Evolutionary conservation across 2,113 vertebrate species (phyloP), one percentile per base, ranked within the genome.

Genomic region (western clawed frog (Xenopus tropicalis)): DNA sequence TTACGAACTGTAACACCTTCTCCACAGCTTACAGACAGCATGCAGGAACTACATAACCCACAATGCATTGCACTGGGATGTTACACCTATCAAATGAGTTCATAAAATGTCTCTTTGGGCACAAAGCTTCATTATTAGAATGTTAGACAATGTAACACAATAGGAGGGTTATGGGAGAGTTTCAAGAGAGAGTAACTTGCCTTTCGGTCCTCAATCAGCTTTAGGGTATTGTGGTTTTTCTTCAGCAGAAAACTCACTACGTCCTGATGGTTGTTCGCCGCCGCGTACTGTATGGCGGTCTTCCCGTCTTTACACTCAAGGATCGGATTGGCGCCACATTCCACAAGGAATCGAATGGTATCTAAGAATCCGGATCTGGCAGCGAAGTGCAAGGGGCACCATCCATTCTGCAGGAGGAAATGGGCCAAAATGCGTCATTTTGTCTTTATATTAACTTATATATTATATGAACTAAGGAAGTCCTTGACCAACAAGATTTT

Each of bases 141-240:
- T 37, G 29, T 37, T 37, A 37, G 29, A 37, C n/a, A n/a, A 3
- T 37, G 10, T 37, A 37, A 37, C 29, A 37, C 29, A 37, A 37
- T 37, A 37, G 29, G 29, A 37, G 2, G 29, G 29, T 7, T 37
- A 37, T 37, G 29, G 6, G 29, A 37, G 29, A 37, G 29, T 37
- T 37, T 37, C 29, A 37, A 3, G 29, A 37, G 29, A 37, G 1
- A 6, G 29, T 8, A 37, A 37, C 46, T 10, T 44, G 85, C 86
- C 83, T 86, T 84, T 65, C 75, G 82, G 72, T 88, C 82, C 25
- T 86, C 85, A 10, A 82, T 77, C 13, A 88, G 78, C 14, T 79
- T 76, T n/a, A 82, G 67, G 2, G 74, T 84, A 78, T 83, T 82
- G 68, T 80, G 81, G 70, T 74, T 76, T 54, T 48, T 72, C 20